phyloP scores from a whole-genome alignment of 2,888 invertebrate genomes.

The Linhomoeus sp. region DNA sequence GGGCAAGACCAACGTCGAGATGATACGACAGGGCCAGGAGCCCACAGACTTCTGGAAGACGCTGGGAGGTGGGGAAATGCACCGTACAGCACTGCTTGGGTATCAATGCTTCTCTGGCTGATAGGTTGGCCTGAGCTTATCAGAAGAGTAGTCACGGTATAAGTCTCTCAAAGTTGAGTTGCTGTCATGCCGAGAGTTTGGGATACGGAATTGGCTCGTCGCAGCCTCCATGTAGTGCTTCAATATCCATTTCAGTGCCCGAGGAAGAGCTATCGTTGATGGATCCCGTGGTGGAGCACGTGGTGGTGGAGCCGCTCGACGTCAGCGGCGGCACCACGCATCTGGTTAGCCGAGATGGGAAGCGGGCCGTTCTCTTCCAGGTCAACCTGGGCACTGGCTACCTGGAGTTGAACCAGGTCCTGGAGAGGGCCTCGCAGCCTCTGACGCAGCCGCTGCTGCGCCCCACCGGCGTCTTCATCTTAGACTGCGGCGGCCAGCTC shows the following conservation, averaged over 20 bases:
- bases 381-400: conserved; percentile 93
- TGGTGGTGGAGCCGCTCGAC: conserved; percentile 25
- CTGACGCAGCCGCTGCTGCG: conserved; percentile 55
- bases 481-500: conserved; percentile 62
- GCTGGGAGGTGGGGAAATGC: conserved; percentile 31
- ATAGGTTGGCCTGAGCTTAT: no score
- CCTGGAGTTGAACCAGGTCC: conserved; percentile 75
- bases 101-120: no score
- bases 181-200: no score
- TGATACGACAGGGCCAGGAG: conserved; percentile 61
- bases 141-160: no score
- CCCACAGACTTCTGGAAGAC: conserved; percentile 61
- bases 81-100: no score
- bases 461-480: conserved; percentile 79
- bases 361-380: no score
- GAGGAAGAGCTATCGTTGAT: neutral
- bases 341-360: no score
- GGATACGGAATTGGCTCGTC: no score
- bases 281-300: conserved; percentile 39
- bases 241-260: conserved; percentile 4
- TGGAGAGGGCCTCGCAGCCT: conserved; percentile 28
- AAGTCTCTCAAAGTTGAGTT: no score
- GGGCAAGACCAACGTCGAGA: conserved; percentile 68
- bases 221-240: no score
- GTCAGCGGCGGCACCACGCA: no score